Evolutionary conservation across 2,113 vertebrate genomes (phyloP).

Genomic region (Malurus alboscapulatus): DNA sequence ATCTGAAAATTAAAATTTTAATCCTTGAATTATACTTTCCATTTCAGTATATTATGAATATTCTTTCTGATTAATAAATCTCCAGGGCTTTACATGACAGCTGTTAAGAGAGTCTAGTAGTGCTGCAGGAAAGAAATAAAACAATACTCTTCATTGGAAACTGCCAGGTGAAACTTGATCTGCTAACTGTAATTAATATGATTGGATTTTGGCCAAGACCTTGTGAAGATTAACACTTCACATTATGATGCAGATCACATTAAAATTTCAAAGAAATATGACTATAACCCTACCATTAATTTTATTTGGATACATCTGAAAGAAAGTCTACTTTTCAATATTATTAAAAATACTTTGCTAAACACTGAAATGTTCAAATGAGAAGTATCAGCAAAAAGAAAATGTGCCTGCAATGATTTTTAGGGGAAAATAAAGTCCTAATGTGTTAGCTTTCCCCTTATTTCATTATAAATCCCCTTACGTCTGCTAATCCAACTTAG

Average conservation of each 20-base stretch:
- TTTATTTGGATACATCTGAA: neutral
- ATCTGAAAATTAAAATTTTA: neutral
- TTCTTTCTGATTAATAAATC: neutral
- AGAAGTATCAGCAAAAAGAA: neutral
- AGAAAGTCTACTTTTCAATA: neutral
- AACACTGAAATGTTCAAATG: neutral
- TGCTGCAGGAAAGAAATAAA: neutral
- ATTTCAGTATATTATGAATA: neutral
- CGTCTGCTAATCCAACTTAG: conserved; percentile 50
- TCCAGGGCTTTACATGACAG: neutral
- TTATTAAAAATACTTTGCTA: neutral
- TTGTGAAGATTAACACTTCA: neutral
- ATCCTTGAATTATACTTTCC: neutral
- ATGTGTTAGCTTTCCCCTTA: conserved; percentile 31
- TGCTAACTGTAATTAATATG: neutral
- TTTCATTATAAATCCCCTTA: conserved; percentile 62
- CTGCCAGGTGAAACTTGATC: neutral
- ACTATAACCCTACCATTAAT: neutral
- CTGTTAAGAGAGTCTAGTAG: neutral
- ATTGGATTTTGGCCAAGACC: neutral
- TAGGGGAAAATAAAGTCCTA: neutral
- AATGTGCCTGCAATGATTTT: neutral
- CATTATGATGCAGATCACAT: neutral
- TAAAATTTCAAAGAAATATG: neutral
- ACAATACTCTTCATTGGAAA: neutral